A percentile compares a stretch with the other conserved stretches of the same genome.
These are phyloP conservation scores for Tinamus guttatus DNA, from an alignment of 2,113 vertebrate genomes.

Conservation along the genomic window DNA sequence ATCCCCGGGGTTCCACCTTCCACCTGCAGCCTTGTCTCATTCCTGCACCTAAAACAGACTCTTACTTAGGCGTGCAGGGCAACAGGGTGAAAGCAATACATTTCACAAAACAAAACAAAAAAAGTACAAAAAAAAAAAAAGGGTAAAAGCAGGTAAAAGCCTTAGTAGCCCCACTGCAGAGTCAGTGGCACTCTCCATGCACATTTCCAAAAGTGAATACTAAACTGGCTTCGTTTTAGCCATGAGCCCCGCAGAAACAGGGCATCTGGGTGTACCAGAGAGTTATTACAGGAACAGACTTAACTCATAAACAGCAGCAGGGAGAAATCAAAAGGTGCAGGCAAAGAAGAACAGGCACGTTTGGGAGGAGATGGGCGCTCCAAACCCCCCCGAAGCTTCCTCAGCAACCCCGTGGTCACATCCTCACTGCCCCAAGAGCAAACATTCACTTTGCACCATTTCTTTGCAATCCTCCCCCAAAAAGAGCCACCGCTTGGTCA, in stretches of 20 bases:
- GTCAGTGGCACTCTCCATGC: neutral
- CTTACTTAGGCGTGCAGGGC: neutral
- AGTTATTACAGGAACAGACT: neutral
- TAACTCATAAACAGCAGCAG: neutral
- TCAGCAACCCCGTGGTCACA: fast-evolving
- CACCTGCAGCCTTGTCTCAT: too few species aligned
- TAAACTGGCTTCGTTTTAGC: neutral
- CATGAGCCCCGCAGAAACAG: neutral
- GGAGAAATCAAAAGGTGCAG: neutral
- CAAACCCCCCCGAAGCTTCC: too few species aligned
- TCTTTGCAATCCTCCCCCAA: neutral
- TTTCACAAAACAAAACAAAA: neutral
- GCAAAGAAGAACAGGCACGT: neutral
- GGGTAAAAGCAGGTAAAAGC: neutral
- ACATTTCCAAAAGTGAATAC: neutral
- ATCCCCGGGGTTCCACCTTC: neutral
- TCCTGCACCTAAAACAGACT: too few species aligned
- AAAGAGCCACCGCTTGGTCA: too few species aligned
- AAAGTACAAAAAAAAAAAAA: neutral
- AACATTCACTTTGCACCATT: fast-evolving
- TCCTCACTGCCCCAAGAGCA: neutral
- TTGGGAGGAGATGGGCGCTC: neutral
- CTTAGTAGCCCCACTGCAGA: fast-evolving
- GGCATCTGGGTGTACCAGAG: neutral
- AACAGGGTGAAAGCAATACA: neutral